Conservation (phyloP, 2,113 vertebrate species). For the Xerus inauris region DNA sequence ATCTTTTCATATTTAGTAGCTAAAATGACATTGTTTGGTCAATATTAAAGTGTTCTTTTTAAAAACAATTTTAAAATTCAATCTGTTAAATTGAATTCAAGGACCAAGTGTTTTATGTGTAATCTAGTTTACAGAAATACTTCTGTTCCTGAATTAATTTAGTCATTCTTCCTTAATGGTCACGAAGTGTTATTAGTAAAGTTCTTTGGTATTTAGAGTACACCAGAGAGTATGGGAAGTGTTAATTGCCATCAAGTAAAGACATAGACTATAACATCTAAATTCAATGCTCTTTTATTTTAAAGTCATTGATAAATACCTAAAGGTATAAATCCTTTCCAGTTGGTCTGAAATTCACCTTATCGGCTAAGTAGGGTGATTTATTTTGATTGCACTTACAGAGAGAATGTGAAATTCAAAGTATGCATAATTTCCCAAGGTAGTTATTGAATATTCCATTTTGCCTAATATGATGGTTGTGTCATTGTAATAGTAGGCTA, state of each 20-base stretch:
- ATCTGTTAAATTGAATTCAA: slow-evolving; percentile 75
- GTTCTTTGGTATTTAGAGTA: slow-evolving; percentile 59
- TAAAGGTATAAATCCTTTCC: background rate
- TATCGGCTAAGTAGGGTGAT: slow-evolving; percentile 35
- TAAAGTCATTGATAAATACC: slow-evolving; percentile 66
- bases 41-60: slow-evolving; percentile 54
- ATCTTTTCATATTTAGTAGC: background rate
- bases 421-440: slow-evolving; percentile 38
- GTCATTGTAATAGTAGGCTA: slow-evolving; percentile 17
- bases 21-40: background rate
- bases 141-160: slow-evolving; percentile 81
- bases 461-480: background rate
- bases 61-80: slow-evolving; percentile 60
- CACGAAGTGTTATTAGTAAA: slow-evolving; percentile 78
- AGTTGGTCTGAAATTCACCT: slow-evolving; percentile 60
- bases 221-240: slow-evolving; percentile 16
- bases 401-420: slow-evolving; percentile 48
- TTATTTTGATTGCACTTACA: slow-evolving; percentile 55
- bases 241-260: slow-evolving; percentile 67
- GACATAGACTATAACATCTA: slow-evolving; percentile 9
- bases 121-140: slow-evolving; percentile 73
- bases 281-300: slow-evolving; percentile 66
- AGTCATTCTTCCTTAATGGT: slow-evolving; percentile 80
- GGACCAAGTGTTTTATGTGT: slow-evolving; percentile 69
- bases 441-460: slow-evolving; percentile 48